Percentiles rank a stretch among this genome's conserved stretches.
phyloP scores from a whole-genome alignment of 2,797 vertebrate species.

The Thamnophis elegans region DNA sequence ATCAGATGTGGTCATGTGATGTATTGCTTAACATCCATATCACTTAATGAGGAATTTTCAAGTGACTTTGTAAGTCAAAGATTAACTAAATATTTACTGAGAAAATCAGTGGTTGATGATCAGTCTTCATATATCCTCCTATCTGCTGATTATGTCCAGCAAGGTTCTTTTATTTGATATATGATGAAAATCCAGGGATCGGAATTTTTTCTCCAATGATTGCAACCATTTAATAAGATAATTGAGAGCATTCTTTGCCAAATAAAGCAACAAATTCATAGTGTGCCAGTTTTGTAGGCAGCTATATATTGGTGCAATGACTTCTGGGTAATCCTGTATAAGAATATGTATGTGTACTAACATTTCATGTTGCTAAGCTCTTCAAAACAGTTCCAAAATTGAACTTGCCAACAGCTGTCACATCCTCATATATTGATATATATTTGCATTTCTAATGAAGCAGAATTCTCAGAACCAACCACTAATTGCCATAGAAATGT shows the following conservation, averaged over 20 bases:
- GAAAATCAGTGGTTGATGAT: neutral
- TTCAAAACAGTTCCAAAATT: neutral
- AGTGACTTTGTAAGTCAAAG: neutral
- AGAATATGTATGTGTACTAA: neutral
- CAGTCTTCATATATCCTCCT: neutral
- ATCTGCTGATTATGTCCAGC: neutral
- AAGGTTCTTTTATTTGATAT: neutral
- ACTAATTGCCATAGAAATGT: neutral
- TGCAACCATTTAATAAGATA: neutral
- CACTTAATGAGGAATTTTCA: too few species aligned
- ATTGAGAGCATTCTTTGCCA: neutral
- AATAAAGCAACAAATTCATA: neutral
- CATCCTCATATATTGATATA: neutral
- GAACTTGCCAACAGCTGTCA: neutral
- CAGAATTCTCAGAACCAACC: neutral
- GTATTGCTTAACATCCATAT: neutral
- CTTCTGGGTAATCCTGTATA: neutral
- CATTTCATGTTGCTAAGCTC: neutral
- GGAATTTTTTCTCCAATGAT: neutral
- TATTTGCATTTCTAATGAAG: neutral
- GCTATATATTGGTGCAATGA: neutral
- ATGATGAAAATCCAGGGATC: neutral
- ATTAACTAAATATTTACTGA: neutral
- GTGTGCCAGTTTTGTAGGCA: neutral
- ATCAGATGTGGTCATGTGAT: neutral